phyloP scores from a whole-genome alignment of 2,797 vertebrate species.

The Basileuterus tristriatus region DNA sequence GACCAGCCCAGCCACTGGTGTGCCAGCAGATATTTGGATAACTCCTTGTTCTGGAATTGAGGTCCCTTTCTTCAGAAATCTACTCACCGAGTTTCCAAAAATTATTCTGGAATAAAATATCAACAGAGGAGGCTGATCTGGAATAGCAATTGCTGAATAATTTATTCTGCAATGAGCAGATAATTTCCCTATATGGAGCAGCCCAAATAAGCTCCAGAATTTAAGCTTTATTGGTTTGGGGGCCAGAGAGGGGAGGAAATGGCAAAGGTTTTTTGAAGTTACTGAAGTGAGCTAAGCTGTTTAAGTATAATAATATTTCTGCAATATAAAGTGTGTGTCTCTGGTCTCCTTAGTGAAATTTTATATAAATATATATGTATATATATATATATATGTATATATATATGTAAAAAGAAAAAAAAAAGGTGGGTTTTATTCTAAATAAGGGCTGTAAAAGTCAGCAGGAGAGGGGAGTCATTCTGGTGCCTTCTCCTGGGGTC shows the following conservation, averaged over 20 bases:
- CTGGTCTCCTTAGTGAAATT: neutral
- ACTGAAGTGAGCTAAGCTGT: neutral
- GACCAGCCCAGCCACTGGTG: neutral
- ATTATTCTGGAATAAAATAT: constrained; percentile 22
- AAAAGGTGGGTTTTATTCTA: neutral
- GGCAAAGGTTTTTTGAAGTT: constrained; percentile 20
- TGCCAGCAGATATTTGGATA: neutral
- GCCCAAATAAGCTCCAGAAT: constrained; percentile 7
- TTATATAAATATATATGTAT: neutral
- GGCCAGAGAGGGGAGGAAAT: neutral
- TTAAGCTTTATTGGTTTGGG: constrained; percentile 8
- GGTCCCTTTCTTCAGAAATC: neutral
- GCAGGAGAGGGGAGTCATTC: neutral
- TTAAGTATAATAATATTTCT: constrained; percentile 33
- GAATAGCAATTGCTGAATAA: constrained; percentile 47
- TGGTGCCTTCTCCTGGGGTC: neutral
- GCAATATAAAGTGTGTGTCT: neutral
- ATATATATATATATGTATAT: neutral
- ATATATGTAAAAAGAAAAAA: neutral
- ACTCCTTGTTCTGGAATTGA: neutral
- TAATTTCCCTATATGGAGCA: constrained; percentile 38
- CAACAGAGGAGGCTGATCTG: constrained; percentile 5
- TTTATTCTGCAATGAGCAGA: constrained; percentile 36
- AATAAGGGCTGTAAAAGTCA: neutral
- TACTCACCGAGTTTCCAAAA: neutral